Evolutionary conservation across 2,113 vertebrate genomes (phyloP).

Genomic region (Caracal caracal): DNA sequence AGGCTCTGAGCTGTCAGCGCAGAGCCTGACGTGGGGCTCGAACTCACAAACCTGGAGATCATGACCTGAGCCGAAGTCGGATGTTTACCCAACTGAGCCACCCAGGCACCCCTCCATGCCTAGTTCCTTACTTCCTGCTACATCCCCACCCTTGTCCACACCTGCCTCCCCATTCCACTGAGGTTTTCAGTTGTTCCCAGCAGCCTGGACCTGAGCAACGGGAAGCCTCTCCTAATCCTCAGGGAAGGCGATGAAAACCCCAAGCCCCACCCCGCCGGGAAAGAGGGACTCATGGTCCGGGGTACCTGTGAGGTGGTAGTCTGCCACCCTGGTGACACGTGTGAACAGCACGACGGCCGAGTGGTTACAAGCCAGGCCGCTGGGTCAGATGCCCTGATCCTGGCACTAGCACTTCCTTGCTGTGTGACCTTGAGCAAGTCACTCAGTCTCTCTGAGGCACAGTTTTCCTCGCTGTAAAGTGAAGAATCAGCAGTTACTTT

Average conservation of each 20-base stretch:
- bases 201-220: conserved; percentile 78
- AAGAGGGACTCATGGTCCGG: conserved; percentile 73
- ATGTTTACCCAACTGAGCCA: too few relatives aligned
- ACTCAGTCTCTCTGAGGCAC: background rate
- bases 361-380: background rate
- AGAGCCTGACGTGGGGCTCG: too few relatives aligned
- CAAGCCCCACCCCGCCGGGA: conserved; percentile 77
- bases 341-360: too few relatives aligned
- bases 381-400: background rate
- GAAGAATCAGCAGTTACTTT: background rate
- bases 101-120: conserved; percentile 10
- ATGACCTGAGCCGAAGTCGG: too few relatives aligned
- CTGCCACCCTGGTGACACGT: conserved; percentile 83
- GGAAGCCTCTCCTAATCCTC: conserved; percentile 87
- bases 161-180: conserved; percentile 89
- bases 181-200: conserved; percentile 90
- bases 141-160: conserved; percentile 88
- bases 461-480: background rate
- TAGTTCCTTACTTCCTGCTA: conserved; percentile 91
- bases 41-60: too few relatives aligned
- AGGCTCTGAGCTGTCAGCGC: too few relatives aligned
- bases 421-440: background rate
- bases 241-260: conserved; percentile 86
- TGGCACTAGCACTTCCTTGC: background rate
- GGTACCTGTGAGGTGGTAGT: conserved; percentile 79